Evolutionary conservation across 1,140 invertebrate species (phyloP).

Genomic region (Drosophila ercepeae): DNA sequence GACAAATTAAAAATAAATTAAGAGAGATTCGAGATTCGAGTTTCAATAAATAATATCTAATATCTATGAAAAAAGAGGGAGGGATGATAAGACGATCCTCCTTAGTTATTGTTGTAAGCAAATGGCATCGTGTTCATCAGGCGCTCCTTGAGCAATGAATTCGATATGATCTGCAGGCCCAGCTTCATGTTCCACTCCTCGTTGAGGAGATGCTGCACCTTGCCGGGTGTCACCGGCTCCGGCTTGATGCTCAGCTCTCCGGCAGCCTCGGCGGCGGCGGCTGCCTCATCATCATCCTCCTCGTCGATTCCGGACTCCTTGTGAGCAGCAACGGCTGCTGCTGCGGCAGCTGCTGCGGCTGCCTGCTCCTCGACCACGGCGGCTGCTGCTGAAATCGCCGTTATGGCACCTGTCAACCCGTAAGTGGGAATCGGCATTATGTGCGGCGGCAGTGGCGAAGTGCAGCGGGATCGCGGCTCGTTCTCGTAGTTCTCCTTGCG

Average conservation of each 20-base stretch:
- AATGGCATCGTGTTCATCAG: conserved; percentile 83
- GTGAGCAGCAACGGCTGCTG: conserved; percentile 50
- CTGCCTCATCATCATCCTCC: conserved; percentile 9
- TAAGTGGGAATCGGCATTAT: conserved; percentile 69
- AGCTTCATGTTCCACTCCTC: conserved; percentile 84
- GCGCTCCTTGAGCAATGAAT: conserved; percentile 82
- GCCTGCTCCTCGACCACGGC: conserved; percentile 71
- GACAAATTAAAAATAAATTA: conserved; percentile 38
- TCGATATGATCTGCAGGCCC: conserved; percentile 81
- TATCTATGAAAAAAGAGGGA: no score
- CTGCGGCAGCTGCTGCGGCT: conserved; percentile 59
- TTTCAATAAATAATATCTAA: conserved; percentile 23
- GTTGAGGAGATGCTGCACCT: conserved; percentile 65
- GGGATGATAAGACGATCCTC: neutral
- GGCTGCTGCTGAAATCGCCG: conserved; percentile 77
- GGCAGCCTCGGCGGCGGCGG: conserved; percentile 7
- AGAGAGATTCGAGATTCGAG: conserved; percentile 57
- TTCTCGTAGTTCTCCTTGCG: conserved; percentile 73
- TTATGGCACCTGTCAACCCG: conserved; percentile 77
- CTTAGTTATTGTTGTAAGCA: conserved; percentile 80
- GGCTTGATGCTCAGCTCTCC: conserved; percentile 60
- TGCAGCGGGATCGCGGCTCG: conserved; percentile 52
- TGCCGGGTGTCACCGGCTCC: conserved; percentile 71
- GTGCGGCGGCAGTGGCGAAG: conserved; percentile 63
- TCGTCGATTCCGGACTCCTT: conserved; percentile 17